Percentiles rank a stretch among this genome's conserved stretches.
Conservation (phyloP, 2,113 vertebrate species). For the Vulpes lagopus region DNA sequence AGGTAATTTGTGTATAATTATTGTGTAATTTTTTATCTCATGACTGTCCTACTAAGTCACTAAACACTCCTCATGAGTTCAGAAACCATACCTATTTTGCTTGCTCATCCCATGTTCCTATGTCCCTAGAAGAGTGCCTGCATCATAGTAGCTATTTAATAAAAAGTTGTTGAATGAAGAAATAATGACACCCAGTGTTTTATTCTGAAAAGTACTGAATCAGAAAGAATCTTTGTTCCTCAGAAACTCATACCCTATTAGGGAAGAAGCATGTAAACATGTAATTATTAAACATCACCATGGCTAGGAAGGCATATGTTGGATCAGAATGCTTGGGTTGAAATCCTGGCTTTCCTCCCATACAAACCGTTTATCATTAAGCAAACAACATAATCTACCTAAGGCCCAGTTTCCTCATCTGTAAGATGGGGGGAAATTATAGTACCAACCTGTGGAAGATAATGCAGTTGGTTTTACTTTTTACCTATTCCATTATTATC, state of each 20-base stretch:
- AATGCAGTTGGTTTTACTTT: neutral
- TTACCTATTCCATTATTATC: neutral
- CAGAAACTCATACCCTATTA: constrained; percentile 11
- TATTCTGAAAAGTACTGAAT: constrained; percentile 41
- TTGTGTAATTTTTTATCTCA: neutral
- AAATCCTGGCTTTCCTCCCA: neutral
- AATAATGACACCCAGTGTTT: neutral
- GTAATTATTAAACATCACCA: neutral
- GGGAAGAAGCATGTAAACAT: neutral
- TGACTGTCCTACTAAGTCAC: neutral
- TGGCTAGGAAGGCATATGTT: neutral
- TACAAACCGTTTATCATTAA: neutral
- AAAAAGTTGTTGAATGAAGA: neutral
- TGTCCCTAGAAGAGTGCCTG: neutral
- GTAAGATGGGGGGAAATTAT: neutral
- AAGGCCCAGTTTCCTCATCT: neutral
- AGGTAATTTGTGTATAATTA: neutral
- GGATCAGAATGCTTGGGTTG: neutral
- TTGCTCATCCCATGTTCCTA: neutral
- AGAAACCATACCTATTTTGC: neutral
- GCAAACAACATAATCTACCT: neutral
- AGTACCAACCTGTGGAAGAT: neutral
- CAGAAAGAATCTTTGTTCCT: neutral
- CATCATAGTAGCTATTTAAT: neutral
- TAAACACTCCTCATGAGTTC: neutral